Percentiles rank a stretch among this genome's conserved stretches.
These are phyloP conservation scores for Sphinx pinastri DNA, from an alignment of 2,888 invertebrate genomes.

Conservation along the genomic window DNA sequence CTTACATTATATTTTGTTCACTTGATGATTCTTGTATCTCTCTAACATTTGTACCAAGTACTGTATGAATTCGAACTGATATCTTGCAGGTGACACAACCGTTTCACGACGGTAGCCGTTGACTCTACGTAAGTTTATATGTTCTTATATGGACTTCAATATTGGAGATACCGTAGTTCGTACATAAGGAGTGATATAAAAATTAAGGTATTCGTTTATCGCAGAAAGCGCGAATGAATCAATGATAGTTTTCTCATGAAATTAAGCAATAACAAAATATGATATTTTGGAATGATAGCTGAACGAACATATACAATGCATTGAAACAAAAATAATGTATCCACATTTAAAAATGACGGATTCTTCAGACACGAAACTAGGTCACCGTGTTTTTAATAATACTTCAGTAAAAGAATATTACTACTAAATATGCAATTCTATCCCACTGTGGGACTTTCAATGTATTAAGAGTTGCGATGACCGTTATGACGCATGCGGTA, in stretches of 20 bases:
- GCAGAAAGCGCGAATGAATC: too few species aligned
- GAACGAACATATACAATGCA: background rate
- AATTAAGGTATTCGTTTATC: background rate
- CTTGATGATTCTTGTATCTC: too few species aligned
- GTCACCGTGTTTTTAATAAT: conserved; percentile 40
- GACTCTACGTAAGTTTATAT: too few species aligned
- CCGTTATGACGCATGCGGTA: conserved; percentile 80
- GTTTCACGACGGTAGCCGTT: too few species aligned
- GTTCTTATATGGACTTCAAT: too few species aligned
- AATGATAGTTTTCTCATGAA: too few species aligned
- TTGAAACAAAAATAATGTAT: conserved; percentile 9
- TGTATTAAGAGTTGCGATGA: conserved; percentile 40
- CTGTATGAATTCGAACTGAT: background rate
- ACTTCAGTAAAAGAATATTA: background rate
- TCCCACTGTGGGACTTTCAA: background rate
- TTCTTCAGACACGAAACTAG: conserved; percentile 31
- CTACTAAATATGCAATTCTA: background rate
- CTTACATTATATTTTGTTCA: too few species aligned
- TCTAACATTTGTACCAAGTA: too few species aligned
- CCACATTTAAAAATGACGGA: conserved; percentile 9
- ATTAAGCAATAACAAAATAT: background rate
- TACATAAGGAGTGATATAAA: too few species aligned
- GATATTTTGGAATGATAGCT: background rate
- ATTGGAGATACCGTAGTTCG: too few species aligned
- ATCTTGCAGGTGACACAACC: too few species aligned